Base-by-base conservation (phyloP, 2,888 invertebrate species). In the Thereva nobilitata region DNA sequence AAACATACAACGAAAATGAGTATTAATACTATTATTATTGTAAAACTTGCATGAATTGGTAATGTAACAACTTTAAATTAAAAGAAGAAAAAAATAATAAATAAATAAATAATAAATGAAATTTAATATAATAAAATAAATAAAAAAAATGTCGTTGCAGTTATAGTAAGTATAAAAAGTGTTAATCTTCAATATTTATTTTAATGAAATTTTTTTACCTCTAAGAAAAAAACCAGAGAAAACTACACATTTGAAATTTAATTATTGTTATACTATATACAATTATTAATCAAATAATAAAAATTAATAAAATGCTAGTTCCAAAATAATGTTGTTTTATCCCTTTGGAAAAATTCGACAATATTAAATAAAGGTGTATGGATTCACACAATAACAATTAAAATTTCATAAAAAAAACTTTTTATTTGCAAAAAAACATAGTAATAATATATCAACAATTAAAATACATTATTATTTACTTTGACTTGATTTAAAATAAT, bases 1-100 rank as follows among this genome's bases (percentile, higher is more conserved):
- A 59, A 59, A 59, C 47, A 59, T 59, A 59, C 57, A 59, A 59
- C 57, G 57, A 59, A 59, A 47, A 59, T 59, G 47, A 59, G 57
- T 59, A 59, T 59, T 59, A 59, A 47, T 35, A 23, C 41, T 59
- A 59, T 59, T 59, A 59, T 59, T 59, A 59, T 47, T 50, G 37
- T 47, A 37, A 47, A 23, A 23, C 23, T 23, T 23, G 23, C 23
- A 23, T 23, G 23, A 23, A 23, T 23, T 23, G 23, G 23, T 23
- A 23, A 23, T 23, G 23, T 23, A 23, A 23, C 23, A 23, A 23
- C 23, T 23, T 23, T 23, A 23, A 23, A 23, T 23, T 23, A 23
- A 23, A 23, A 23, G 23, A 23, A 23, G 23, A 23, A 23, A 23
- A 23, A 23, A 23, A 23, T 23, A 23, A 23, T 23, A 23, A 23